Evolutionary conservation across 92 coral and sea anemone species (phyloP).

Genomic region (Pocillopora grandis): DNA sequence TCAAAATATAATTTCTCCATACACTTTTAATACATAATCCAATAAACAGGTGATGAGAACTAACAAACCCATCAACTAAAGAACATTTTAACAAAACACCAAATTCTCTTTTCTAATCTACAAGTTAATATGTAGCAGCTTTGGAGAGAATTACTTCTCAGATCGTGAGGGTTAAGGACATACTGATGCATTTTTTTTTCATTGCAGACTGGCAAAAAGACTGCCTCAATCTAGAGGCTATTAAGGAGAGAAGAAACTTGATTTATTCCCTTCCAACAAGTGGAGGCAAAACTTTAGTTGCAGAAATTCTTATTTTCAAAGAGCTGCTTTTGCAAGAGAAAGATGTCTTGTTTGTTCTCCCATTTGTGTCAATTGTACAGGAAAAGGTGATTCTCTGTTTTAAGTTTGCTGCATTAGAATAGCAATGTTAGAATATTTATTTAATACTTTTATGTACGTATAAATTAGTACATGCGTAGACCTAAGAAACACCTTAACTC

Average conservation of each 20-base stretch:
- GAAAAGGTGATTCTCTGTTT: conserved; percentile 67
- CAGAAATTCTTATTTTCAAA: conserved; percentile 89
- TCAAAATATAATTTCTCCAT: no score
- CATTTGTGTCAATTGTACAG: conserved; percentile 97
- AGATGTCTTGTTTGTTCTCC: conserved; percentile 88
- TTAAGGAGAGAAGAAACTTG: conserved; percentile 75
- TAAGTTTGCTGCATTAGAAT: neutral
- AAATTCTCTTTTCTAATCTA: no score
- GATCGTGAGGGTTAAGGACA: neutral
- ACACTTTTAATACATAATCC: no score
- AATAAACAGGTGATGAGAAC: no score
- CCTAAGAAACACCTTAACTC: no score
- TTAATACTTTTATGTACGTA: neutral
- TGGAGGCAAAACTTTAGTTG: conserved; percentile 97
- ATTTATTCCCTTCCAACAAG: conserved; percentile 96
- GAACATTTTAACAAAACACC: no score
- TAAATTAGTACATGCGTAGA: no score
- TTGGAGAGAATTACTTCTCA: no score
- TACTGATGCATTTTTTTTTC: neutral
- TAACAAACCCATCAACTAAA: no score
- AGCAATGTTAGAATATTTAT: neutral
- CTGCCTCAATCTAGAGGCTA: conserved; percentile 78
- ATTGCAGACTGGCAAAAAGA: conserved; percentile 89
- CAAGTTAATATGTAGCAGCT: no score
- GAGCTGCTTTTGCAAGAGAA: conserved; percentile 76